phyloP scores from a whole-genome alignment of 2,113 vertebrate genomes.

The Talpa occidentalis region DNA sequence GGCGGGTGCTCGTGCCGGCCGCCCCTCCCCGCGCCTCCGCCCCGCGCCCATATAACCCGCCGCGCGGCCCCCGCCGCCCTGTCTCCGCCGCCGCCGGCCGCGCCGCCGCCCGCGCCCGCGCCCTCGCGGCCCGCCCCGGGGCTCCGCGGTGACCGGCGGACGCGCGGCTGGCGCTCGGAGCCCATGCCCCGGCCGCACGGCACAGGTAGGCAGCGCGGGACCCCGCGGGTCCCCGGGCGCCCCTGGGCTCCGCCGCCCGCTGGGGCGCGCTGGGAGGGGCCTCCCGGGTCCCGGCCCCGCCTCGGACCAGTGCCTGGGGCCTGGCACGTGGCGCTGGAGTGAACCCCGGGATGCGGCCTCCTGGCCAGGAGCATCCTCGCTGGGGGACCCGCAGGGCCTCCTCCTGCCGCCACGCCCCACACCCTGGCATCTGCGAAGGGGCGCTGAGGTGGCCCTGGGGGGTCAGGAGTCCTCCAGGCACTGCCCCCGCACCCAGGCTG shows the following conservation, averaged over 20 bases:
- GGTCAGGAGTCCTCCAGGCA: no score
- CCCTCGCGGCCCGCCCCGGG: not conserved
- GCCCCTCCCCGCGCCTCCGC: slow-evolving; percentile 38
- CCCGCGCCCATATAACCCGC: slow-evolving; percentile 68
- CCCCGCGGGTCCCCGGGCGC: not conserved
- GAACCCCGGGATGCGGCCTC: not conserved
- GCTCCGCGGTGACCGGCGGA: not conserved
- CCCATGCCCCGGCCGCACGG: not conserved
- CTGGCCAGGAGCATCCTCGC: not conserved
- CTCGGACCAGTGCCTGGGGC: not conserved
- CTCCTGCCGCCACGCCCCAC: not conserved
- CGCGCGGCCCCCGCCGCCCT: not conserved
- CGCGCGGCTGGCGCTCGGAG: not conserved
- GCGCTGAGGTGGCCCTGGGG: fast-evolving
- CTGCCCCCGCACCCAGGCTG: no score
- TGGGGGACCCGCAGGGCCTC: not conserved
- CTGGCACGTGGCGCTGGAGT: not conserved
- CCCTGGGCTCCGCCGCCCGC: no score
- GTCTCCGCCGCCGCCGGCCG: not conserved
- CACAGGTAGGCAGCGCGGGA: slow-evolving; percentile 68
- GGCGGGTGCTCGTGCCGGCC: no score
- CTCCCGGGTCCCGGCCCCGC: not conserved
- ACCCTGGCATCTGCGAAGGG: not conserved
- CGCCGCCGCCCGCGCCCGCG: not conserved
- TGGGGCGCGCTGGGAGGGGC: no score